phyloP scores from a whole-genome alignment of 2,888 invertebrate species.

The Synanthedon tipuliformis region DNA sequence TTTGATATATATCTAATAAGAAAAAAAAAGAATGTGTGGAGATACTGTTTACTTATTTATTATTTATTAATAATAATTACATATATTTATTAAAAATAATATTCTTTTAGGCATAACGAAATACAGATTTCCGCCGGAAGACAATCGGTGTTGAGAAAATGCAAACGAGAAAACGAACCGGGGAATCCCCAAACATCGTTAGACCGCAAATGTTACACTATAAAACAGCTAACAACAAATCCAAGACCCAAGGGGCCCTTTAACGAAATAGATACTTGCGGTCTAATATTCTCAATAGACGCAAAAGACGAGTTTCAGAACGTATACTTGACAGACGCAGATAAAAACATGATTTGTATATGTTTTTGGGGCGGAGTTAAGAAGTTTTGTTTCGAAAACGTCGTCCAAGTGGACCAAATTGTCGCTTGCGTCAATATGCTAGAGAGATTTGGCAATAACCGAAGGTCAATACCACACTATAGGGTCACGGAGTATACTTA shows the following conservation, averaged over 20 bases:
- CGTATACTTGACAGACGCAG: constrained; percentile 69
- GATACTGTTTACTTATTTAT: too few species aligned
- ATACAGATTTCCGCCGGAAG: constrained; percentile 68
- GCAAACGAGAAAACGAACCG: constrained; percentile 25
- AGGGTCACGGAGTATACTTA: constrained; percentile 73
- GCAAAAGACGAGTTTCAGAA: constrained; percentile 58
- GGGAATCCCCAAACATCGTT: constrained; percentile 17
- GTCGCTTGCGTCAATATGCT: constrained; percentile 75
- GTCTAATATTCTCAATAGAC: constrained; percentile 72
- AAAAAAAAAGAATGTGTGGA: too few species aligned
- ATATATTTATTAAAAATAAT: neutral
- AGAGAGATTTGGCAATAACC: constrained; percentile 63
- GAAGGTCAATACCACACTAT: constrained; percentile 65
- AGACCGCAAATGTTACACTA: constrained; percentile 48
- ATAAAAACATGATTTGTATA: constrained; percentile 62
- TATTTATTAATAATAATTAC: too few species aligned
- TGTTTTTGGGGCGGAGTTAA: constrained; percentile 68
- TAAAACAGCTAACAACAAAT: constrained; percentile 49
- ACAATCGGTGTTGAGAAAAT: constrained; percentile 52
- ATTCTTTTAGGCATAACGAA: constrained; percentile 54
- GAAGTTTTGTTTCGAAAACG: constrained; percentile 63
- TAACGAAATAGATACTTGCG: constrained; percentile 81
- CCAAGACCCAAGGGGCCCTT: constrained; percentile 42
- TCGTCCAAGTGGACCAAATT: constrained; percentile 68
- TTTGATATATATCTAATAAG: too few species aligned